phyloP scores from a whole-genome alignment of 2,113 vertebrate species.

The Platysteira castanea region DNA sequence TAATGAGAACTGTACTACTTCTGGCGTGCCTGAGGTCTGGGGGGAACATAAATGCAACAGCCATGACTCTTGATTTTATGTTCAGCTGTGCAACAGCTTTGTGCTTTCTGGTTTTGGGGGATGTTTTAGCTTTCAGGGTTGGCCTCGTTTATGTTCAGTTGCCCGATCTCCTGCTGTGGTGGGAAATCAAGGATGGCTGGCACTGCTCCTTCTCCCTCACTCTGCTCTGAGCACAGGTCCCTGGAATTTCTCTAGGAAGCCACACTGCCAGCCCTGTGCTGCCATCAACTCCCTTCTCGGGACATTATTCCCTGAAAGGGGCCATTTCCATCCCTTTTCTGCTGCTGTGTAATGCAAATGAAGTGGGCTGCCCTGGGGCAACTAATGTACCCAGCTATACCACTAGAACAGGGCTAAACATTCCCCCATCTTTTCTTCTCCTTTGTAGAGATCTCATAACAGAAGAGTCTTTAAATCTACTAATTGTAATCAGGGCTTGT shows the following conservation, averaged over 20 bases:
- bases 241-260: background rate
- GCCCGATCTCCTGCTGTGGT: background rate
- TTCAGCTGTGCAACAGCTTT: background rate
- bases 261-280: background rate
- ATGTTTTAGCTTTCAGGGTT: background rate
- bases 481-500: slow-evolving; percentile 7
- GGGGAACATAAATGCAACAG: background rate
- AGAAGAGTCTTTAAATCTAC: background rate
- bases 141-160: background rate
- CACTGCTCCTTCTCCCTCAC: background rate
- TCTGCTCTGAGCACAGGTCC: background rate
- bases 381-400: background rate
- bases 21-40: background rate
- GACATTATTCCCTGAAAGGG: background rate
- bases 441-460: background rate
- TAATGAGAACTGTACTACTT: background rate
- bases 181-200: background rate
- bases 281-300: background rate
- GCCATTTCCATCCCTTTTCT: background rate
- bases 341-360: background rate
- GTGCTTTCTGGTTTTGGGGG: background rate
- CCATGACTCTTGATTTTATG: background rate
- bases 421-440: background rate
- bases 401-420: background rate
- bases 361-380: background rate